phyloP scores from a whole-genome alignment of 1,140 invertebrate species.

The Coptotermes formosanus region DNA sequence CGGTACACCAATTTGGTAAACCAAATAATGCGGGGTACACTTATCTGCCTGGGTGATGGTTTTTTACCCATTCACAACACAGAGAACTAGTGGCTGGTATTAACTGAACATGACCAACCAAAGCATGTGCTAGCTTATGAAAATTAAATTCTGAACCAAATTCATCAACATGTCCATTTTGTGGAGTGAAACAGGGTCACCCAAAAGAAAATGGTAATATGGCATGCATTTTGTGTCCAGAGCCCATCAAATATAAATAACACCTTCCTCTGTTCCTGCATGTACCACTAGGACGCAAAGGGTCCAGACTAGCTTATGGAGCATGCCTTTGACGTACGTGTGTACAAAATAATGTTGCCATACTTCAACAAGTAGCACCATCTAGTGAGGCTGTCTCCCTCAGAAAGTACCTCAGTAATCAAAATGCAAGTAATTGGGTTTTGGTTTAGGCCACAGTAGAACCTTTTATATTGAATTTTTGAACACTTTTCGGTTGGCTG shows the following conservation, averaged over 20 bases:
- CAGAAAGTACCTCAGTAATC: background rate
- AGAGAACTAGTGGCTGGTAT: no score
- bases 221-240: background rate
- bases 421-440: background rate
- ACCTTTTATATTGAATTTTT: background rate
- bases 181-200: background rate
- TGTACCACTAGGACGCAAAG: background rate
- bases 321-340: background rate
- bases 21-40: background rate
- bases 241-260: background rate
- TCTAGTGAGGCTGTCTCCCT: background rate
- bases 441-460: background rate
- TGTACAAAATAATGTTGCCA: background rate
- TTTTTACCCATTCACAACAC: no score
- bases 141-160: background rate
- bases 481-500: constrained; percentile 14
- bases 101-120: background rate
- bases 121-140: background rate
- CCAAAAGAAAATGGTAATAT: background rate
- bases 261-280: background rate
- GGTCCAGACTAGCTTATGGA: background rate
- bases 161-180: background rate
- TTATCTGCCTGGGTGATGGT: no score
- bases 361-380: background rate
- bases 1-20: background rate